Conservation (phyloP, 30 jellyfish, hydroid and myxozoan genomes). For the Hydractinia echinata region DNA sequence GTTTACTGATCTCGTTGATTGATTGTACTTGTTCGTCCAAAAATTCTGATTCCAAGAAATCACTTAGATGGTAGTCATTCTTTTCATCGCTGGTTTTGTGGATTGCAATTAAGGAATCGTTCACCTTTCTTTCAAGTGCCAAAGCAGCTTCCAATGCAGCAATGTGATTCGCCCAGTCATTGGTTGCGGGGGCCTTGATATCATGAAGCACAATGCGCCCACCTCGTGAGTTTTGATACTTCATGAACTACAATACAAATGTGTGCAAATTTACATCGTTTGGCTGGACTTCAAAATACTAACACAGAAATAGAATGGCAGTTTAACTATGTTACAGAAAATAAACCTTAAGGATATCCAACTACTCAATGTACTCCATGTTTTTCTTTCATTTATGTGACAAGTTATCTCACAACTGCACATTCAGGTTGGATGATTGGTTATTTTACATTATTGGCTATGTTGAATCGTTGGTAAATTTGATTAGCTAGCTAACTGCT, state of each 20-base stretch:
- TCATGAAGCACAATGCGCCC: conserved; percentile 80
- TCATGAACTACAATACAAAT: conserved; percentile 58
- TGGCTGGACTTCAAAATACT: too few species aligned
- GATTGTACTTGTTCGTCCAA: conserved; percentile 85
- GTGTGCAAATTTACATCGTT: too few species aligned
- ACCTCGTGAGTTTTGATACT: conserved; percentile 91
- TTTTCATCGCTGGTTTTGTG: conserved; percentile 61
- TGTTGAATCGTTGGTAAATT: too few species aligned
- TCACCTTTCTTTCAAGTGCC: conserved; percentile 81
- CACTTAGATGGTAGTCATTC: conserved; percentile 85
- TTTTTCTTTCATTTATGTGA: background rate
- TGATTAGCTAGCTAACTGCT: too few species aligned
- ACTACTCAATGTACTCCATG: too few species aligned
- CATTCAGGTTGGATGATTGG: background rate
- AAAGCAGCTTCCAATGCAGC: conserved; percentile 90
- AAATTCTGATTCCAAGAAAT: conserved; percentile 75
- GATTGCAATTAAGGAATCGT: conserved; percentile 71
- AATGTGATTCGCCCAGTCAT: conserved; percentile 78
- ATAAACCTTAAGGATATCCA: too few species aligned
- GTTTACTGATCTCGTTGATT: conserved; percentile 72
- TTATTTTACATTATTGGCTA: too few species aligned
- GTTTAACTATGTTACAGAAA: too few species aligned
- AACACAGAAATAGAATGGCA: too few species aligned
- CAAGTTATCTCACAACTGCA: background rate
- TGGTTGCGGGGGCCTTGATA: conserved; percentile 70